Conservation (phyloP, 2,113 vertebrate genomes). For the Rissa tridactyla region DNA sequence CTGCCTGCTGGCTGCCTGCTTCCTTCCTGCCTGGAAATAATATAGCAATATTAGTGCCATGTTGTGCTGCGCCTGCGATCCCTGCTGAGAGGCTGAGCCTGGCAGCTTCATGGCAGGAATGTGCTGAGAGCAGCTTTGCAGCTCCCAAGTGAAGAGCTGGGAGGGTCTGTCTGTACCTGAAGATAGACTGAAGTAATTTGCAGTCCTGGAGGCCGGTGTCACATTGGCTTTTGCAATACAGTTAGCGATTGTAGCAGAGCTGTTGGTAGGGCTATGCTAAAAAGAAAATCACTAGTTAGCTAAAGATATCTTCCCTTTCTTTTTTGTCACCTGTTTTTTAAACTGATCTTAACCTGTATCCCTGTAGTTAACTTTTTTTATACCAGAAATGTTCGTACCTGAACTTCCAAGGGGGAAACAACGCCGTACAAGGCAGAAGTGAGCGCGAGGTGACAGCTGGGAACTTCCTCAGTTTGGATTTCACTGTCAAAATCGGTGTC, state of each 20-base stretch:
- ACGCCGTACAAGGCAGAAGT: neutral
- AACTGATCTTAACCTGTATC: neutral
- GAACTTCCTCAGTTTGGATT: neutral
- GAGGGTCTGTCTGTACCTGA: neutral
- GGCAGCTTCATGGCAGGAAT: neutral
- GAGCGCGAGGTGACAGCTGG: neutral
- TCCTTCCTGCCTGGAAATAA: neutral
- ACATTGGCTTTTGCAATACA: fast-evolving
- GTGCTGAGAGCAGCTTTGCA: neutral
- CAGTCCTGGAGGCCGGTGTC: neutral
- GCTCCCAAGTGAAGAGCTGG: neutral
- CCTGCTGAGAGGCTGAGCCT: neutral
- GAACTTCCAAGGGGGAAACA: neutral
- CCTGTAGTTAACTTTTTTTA: neutral
- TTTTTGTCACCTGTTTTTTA: neutral
- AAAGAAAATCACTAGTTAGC: neutral
- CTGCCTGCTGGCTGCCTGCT: neutral
- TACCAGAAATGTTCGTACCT: neutral
- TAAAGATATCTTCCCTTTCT: neutral
- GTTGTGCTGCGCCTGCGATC: neutral
- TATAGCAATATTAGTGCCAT: neutral
- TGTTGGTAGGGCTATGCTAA: neutral
- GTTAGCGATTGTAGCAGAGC: neutral
- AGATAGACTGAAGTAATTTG: neutral
- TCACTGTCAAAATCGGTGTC: neutral